Percentiles rank a stretch among this genome's conserved stretches.
These are phyloP conservation scores for Fregata magnificens DNA, from an alignment of 2,113 vertebrate genomes.

Conservation along the genomic window DNA sequence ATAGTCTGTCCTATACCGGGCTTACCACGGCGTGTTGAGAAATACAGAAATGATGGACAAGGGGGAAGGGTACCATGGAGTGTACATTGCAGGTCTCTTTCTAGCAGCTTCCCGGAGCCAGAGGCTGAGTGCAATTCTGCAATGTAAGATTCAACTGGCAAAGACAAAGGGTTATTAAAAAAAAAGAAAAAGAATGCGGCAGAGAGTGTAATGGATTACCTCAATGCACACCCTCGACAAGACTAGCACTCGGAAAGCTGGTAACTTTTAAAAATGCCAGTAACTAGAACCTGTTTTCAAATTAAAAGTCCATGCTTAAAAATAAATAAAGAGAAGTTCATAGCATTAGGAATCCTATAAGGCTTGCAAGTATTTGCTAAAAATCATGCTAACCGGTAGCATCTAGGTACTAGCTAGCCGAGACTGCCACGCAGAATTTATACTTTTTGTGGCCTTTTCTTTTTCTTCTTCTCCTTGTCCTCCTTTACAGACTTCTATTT, in stretches of 20 bases:
- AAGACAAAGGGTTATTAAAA: conserved; percentile 68
- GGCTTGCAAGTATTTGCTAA: conserved; percentile 76
- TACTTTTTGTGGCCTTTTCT: conserved; percentile 65
- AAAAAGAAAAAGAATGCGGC: background rate
- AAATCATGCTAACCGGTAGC: conserved; percentile 82
- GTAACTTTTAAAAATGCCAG: conserved; percentile 65
- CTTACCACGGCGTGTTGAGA: background rate
- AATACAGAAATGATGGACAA: background rate
- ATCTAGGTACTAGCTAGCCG: conserved; percentile 73
- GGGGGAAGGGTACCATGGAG: conserved; percentile 11
- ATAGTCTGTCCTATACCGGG: background rate
- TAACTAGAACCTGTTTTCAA: conserved; percentile 68
- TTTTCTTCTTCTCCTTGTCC: conserved; percentile 62
- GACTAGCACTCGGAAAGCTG: conserved; percentile 57
- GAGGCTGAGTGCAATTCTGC: conserved; percentile 44
- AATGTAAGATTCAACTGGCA: background rate
- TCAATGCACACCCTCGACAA: conserved; percentile 45
- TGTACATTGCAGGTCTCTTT: conserved; percentile 1
- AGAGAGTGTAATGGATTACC: conserved; percentile 46
- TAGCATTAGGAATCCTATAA: conserved; percentile 74
- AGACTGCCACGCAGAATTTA: conserved; percentile 60
- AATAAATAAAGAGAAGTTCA: conserved; percentile 82
- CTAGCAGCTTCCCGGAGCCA: conserved; percentile 39
- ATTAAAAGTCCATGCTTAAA: conserved; percentile 77
- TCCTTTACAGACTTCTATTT: conserved; percentile 83